Evolutionary conservation across 1,140 invertebrate species (phyloP).

Genomic region (Branchinecta lynchi): DNA sequence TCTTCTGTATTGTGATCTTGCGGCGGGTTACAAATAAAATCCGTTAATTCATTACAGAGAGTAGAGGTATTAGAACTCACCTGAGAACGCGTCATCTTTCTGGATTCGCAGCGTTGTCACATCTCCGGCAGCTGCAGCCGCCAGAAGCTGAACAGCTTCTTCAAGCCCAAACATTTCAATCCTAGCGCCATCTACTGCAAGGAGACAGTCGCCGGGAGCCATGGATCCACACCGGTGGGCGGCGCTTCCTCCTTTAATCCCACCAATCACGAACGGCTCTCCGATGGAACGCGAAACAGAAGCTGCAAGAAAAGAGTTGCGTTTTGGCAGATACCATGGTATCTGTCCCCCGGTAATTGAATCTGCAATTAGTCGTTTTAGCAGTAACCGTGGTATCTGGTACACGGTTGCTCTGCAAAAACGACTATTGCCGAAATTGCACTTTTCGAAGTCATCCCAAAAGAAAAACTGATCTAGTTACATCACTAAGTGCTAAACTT

Average conservation of each 20-base stretch:
- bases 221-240: conserved; percentile 77
- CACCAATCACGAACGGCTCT: conserved; percentile 57
- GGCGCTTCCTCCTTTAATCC: conserved; percentile 71
- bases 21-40: no score
- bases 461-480: no score
- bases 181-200: conserved; percentile 71
- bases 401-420: no score
- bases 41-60: no score
- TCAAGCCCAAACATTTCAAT: conserved; percentile 52
- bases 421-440: no score
- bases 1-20: no score
- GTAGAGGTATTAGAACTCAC: conserved; percentile 24
- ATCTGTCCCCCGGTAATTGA: no score
- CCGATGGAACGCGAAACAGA: conserved; percentile 33
- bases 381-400: no score
- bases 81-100: conserved; percentile 39
- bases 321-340: no score
- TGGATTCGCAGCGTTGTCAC: conserved; percentile 58
- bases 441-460: no score
- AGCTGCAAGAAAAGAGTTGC: conserved; percentile 27
- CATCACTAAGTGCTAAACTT: no score
- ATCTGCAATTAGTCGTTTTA: no score
- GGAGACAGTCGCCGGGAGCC: conserved; percentile 62
- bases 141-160: conserved; percentile 57
- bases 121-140: conserved; percentile 42